Conservation (phyloP, 92 coral and sea anemone species). For the Blastomussa wellsi region DNA sequence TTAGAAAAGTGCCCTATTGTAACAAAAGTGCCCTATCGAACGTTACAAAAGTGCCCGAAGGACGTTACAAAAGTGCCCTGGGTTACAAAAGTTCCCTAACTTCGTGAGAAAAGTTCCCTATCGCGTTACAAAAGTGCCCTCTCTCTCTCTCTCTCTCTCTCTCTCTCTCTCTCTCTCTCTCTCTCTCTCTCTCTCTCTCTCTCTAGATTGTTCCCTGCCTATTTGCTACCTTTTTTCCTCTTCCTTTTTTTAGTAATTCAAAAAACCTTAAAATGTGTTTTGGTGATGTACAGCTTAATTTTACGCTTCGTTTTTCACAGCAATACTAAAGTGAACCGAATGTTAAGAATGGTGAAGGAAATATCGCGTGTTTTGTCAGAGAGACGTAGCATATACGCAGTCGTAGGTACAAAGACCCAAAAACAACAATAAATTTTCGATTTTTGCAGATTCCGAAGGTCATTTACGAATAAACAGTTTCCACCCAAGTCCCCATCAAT, state of each 20-base stretch:
- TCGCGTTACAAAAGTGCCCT: constrained; percentile 1
- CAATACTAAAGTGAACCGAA: no score
- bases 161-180: constrained; percentile 14
- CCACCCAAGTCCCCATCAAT: constrained; percentile 7
- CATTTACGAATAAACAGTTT: constrained; percentile 6
- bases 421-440: neutral
- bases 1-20: neutral
- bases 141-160: neutral
- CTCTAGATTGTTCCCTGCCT: neutral
- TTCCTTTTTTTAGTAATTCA: neutral
- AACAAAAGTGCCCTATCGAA: constrained; percentile 6
- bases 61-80: neutral
- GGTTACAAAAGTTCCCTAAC: neutral
- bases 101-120: no score
- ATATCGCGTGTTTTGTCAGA: no score
- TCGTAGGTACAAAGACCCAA: neutral
- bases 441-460: constrained; percentile 13
- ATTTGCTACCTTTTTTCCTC: neutral
- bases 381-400: neutral
- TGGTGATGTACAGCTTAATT: no score
- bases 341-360: no score
- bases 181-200: constrained; percentile 1
- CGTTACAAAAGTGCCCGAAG: no score
- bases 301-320: neutral
- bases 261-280: no score